Evolutionary conservation across 2,797 vertebrate species (phyloP).

Genomic region (Tragopan temminckii): DNA sequence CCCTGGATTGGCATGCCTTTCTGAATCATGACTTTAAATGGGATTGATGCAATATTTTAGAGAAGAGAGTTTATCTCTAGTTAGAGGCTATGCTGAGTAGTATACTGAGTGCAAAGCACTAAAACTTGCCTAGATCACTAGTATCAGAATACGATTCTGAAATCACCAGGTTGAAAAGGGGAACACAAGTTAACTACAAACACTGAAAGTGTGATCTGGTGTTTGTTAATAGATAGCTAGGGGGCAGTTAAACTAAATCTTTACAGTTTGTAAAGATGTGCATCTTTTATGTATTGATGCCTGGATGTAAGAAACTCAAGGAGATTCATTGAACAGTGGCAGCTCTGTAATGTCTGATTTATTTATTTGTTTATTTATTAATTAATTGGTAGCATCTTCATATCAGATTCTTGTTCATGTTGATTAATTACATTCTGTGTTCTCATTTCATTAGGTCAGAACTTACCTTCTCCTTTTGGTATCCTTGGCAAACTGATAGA

Average conservation of each 20-base stretch:
- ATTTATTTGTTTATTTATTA: background rate
- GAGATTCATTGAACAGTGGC: background rate
- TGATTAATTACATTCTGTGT: background rate
- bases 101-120: background rate
- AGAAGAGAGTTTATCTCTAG: background rate
- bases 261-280: background rate
- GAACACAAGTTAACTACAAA: background rate
- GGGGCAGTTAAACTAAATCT: background rate
- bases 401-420: background rate
- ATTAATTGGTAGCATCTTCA: background rate
- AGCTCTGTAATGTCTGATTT: background rate
- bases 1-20: background rate
- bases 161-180: background rate
- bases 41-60: background rate
- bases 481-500: background rate
- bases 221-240: slow-evolving; percentile 3
- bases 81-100: background rate
- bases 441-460: background rate
- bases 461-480: background rate
- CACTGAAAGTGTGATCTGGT: slow-evolving; percentile 3
- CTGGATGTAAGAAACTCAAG: background rate
- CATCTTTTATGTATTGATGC: background rate
- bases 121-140: background rate
- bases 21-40: background rate
- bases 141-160: background rate